Base-by-base conservation (phyloP, 1,140 invertebrate genomes). In the Seison nebaliae region DNA sequence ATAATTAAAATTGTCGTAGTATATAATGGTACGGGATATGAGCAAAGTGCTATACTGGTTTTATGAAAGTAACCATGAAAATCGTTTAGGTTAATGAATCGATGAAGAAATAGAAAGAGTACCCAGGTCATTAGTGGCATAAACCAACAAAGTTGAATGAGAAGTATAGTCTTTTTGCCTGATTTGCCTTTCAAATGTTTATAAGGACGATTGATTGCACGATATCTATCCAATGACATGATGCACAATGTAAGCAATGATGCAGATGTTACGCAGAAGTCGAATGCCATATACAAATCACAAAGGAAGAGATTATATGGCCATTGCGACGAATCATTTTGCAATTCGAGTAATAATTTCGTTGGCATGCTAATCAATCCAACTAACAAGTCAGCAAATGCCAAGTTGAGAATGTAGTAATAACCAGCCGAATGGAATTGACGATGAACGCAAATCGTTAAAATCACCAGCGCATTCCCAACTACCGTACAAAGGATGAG, bases 181-280 rank as follows among this genome's bases (percentile, higher is more conserved):
- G n/a, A n/a, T n/a, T n/a, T n/a, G n/a, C n/a, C n/a, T n/a, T n/a
- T n/a, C n/a, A n/a, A 49, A 36, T 65, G 65, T 43, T 62, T 51
- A 21, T 6, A 19, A 16, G 15, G 18, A 6, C 30, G 5, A 6
- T 15, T 19, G n/a, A 19, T 19, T 11, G 19, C 22, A 6, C 91
- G 81, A 58, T 93, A 96, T 24, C 86, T 67, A 62, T 96, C 88
- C 48, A 96, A 65, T 33, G 80, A 84, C 51, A 96, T 94, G 40
- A 84, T 84, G 60, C 84, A 93, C 35, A 96, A 66, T 62, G 94
- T 94, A 38, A 96, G 67, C 49, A 96, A 96, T 43, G 83, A 93
- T 18, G 86, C 83, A 28, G 86, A 94, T 46, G 75, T 88, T 60
- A 84, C 93, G 76, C 93, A 88, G 47, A 96, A 81, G 63, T 96